These are phyloP conservation scores for Helicoverpa assulta DNA, from an alignment of 2,888 invertebrate species.

Conservation along the genomic window DNA sequence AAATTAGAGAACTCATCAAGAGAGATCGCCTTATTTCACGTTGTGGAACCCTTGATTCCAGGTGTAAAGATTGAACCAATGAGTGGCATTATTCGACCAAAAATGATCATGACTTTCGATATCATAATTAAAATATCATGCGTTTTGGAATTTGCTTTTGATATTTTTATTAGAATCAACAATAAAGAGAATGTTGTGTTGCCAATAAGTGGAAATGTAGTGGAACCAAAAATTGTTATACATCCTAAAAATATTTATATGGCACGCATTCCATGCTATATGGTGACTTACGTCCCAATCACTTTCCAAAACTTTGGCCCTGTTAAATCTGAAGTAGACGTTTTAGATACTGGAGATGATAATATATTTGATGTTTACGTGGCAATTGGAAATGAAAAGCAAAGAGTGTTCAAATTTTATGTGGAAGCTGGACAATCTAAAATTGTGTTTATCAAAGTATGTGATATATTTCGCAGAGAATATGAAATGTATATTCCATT, in stretches of 20 bases:
- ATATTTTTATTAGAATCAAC: conserved; percentile 82
- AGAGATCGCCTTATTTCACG: conserved; percentile 86
- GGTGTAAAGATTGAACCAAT: conserved; percentile 87
- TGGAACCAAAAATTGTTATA: conserved; percentile 87
- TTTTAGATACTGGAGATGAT: conserved; percentile 79
- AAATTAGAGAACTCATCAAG: conserved; percentile 89
- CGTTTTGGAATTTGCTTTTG: conserved; percentile 81
- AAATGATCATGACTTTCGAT: conserved; percentile 84
- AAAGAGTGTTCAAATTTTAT: conserved; percentile 73
- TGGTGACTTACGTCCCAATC: conserved; percentile 82
- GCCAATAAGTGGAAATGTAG: conserved; percentile 84
- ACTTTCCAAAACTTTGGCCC: conserved; percentile 80
- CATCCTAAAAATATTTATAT: conserved; percentile 87
- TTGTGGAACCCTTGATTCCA: conserved; percentile 85
- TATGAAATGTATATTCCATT: conserved; percentile 91
- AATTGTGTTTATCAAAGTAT: conserved; percentile 81
- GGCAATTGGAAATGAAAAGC: conserved; percentile 80
- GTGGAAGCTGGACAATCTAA: conserved; percentile 81
- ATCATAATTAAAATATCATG: conserved; percentile 84
- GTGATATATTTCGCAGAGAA: conserved; percentile 81
- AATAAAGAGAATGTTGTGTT: conserved; percentile 84
- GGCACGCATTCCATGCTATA: conserved; percentile 83
- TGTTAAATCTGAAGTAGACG: conserved; percentile 74
- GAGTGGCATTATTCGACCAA: conserved; percentile 87
- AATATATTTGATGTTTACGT: conserved; percentile 81